Conservation (phyloP, 2,888 invertebrate genomes). For the Tanytarsus gracilentus region DNA sequence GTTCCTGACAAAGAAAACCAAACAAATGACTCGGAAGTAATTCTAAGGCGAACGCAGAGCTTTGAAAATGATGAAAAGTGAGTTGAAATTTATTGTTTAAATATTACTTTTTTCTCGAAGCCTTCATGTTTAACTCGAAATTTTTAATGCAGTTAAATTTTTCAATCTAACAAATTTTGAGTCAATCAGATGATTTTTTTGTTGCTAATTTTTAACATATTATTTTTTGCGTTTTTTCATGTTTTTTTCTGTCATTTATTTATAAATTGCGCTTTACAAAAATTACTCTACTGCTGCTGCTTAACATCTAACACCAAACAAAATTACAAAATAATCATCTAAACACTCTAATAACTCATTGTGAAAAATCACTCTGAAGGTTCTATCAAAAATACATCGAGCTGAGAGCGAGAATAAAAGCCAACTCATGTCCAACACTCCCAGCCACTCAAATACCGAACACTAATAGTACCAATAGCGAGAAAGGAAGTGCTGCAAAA, state of each 20-base stretch:
- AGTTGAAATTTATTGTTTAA: conserved; percentile 43
- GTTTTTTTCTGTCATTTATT: conserved; percentile 29
- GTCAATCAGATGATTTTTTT: conserved; percentile 18
- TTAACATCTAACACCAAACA: conserved; percentile 25
- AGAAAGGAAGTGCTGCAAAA: conserved; percentile 37
- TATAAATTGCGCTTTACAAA: conserved; percentile 29
- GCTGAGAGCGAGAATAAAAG: conserved; percentile 81
- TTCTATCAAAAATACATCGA: conserved; percentile 83
- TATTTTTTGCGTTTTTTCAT: conserved; percentile 30
- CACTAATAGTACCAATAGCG: conserved; percentile 34
- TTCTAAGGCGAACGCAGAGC: conserved; percentile 73
- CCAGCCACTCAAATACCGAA: conserved; percentile 50
- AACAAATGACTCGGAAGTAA: conserved; percentile 51
- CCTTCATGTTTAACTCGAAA: conserved; percentile 3
- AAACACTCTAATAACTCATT: conserved; percentile 17
- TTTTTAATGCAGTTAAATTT: conserved; percentile 20
- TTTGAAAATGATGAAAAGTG: conserved; percentile 84
- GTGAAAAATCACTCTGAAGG: conserved; percentile 44
- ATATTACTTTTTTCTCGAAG: conserved; percentile 29
- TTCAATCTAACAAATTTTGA: conserved; percentile 28
- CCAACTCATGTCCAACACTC: conserved; percentile 70
- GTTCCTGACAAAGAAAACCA: conserved; percentile 49
- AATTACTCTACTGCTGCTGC: conserved; percentile 5
- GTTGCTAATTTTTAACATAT: conserved; percentile 11
- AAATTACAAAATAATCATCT: conserved; percentile 27